Conservation (phyloP, 2,888 invertebrate genomes). For the Polia nebulosa region DNA sequence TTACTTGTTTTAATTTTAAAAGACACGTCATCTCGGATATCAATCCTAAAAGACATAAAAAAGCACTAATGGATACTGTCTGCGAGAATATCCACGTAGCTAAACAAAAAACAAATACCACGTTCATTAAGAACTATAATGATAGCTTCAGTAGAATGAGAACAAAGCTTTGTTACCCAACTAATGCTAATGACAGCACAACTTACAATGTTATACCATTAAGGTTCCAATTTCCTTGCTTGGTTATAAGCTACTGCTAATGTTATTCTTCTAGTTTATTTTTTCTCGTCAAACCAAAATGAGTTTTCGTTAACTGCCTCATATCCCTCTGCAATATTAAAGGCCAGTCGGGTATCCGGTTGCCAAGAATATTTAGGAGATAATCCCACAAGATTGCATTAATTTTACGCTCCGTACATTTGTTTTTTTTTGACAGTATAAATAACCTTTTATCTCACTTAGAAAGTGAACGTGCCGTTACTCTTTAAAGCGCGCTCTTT, state of each 20-base stretch:
- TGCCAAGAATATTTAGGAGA: slow-evolving; percentile 61
- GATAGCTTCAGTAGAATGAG: slow-evolving; percentile 48
- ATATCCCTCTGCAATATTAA: slow-evolving; percentile 61
- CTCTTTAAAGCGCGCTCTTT: too few relatives aligned
- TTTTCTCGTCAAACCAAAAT: slow-evolving; percentile 57
- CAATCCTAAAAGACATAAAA: slow-evolving; percentile 10
- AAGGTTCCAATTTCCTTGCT: slow-evolving; percentile 53
- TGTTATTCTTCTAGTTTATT: slow-evolving; percentile 51
- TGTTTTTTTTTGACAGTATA: slow-evolving; percentile 15
- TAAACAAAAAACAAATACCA: slow-evolving; percentile 43
- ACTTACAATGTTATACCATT: slow-evolving; percentile 47
- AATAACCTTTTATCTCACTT: too few relatives aligned
- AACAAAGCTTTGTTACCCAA: slow-evolving; percentile 63
- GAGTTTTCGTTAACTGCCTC: slow-evolving; percentile 62
- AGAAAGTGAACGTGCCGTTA: too few relatives aligned
- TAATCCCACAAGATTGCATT: slow-evolving; percentile 53
- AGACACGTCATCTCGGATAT: not conserved
- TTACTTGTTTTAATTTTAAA: not conserved
- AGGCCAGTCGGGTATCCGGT: slow-evolving; percentile 47
- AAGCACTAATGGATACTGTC: slow-evolving; percentile 16
- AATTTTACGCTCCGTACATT: slow-evolving; percentile 29
- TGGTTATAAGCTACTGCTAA: slow-evolving; percentile 54
- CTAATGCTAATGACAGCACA: slow-evolving; percentile 64
- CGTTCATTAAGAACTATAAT: slow-evolving; percentile 55
- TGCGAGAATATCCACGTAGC: slow-evolving; percentile 8